Conservation (phyloP, 2,888 invertebrate genomes). For the Drosophila recens region DNA sequence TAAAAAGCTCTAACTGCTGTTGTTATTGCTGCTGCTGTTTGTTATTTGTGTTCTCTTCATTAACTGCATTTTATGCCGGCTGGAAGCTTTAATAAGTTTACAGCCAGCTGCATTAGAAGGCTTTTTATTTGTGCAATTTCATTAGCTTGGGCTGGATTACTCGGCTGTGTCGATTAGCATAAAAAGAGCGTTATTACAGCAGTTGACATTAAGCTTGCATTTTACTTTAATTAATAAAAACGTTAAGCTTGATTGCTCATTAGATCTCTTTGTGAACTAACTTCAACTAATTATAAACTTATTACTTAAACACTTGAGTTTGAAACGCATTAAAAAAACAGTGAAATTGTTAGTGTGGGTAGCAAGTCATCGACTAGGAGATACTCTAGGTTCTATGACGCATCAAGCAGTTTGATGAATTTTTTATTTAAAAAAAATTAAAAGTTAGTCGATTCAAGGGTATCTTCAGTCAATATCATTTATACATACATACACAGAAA, state of each 20-base stretch:
- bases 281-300: constrained; percentile 14
- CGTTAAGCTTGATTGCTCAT: neutral
- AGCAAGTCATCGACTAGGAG: neutral
- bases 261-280: constrained; percentile 11
- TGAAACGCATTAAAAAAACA: neutral
- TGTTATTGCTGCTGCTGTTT: constrained; percentile 14
- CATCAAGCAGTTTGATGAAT: too few species aligned
- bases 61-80: constrained; percentile 44
- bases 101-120: constrained; percentile 37
- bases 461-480: neutral
- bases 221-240: constrained; percentile 2
- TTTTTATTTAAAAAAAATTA: too few species aligned
- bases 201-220: constrained; percentile 4
- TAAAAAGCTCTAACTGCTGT: constrained; percentile 37
- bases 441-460: neutral
- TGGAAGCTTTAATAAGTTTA: constrained; percentile 27
- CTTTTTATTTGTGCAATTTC: constrained; percentile 22
- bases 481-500: too few species aligned
- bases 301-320: constrained; percentile 11
- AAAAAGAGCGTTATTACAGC: constrained; percentile 16
- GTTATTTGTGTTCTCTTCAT: constrained; percentile 30
- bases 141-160: constrained; percentile 33
- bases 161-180: constrained; percentile 5
- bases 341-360: neutral
- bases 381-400: neutral